These are phyloP conservation scores for Pseudomyrmex gracilis DNA, from an alignment of 1,140 invertebrate genomes.

Conservation along the genomic window DNA sequence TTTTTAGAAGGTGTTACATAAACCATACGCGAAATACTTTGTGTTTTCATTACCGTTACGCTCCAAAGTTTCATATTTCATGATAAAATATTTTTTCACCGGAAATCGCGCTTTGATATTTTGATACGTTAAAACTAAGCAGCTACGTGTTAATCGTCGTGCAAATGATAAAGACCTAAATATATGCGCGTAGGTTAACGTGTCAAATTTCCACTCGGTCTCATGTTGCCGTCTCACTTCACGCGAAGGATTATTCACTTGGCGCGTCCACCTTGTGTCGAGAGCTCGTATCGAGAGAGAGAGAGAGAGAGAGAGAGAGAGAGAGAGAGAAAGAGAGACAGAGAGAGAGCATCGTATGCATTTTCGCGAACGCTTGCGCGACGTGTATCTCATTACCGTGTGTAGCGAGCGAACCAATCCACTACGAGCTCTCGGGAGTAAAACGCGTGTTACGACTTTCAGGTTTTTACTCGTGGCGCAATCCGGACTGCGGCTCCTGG, in stretches of 20 bases:
- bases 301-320: too few species aligned
- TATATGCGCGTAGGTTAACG: neutral
- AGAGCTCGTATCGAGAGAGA: neutral
- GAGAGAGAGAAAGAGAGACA: neutral
- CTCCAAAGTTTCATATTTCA: too few species aligned
- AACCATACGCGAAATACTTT: too few species aligned
- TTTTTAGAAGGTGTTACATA: neutral
- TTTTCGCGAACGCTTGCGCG: neutral
- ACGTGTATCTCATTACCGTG: constrained; percentile 44
- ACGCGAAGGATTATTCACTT: constrained; percentile 39
- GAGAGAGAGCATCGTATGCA: neutral
- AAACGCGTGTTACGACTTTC: constrained; percentile 57
- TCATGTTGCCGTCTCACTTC: neutral
- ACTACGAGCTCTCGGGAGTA: constrained; percentile 16
- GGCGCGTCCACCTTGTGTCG: constrained; percentile 16
- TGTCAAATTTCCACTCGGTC: constrained; percentile 12
- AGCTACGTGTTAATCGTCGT: neutral
- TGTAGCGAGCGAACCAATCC: constrained; percentile 15
- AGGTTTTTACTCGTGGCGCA: constrained; percentile 91
- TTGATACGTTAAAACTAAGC: neutral
- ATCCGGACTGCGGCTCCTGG: constrained; percentile 90
- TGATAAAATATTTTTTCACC: neutral
- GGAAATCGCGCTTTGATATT: neutral
- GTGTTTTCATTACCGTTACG: neutral
- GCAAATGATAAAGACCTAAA: neutral